Evolutionary conservation across 2,888 invertebrate species (phyloP).

Genomic region (Xanthia togata): DNA sequence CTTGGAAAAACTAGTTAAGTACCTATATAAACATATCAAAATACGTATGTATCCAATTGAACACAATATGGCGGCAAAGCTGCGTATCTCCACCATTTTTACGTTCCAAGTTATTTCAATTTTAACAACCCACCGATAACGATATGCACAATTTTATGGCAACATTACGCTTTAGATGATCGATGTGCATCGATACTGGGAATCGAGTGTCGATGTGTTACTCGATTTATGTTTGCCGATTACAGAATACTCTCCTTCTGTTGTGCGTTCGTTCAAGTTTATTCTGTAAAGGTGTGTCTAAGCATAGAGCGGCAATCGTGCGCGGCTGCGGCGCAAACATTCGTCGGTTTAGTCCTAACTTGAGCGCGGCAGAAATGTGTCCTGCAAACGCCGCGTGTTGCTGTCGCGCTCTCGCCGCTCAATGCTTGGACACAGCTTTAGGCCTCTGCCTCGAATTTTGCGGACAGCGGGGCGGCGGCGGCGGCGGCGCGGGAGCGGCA

Average conservation of each 20-base stretch:
- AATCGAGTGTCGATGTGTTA: slow-evolving; percentile 39
- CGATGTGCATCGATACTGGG: slow-evolving; percentile 45
- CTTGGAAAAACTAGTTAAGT: background rate
- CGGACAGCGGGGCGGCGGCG: no score
- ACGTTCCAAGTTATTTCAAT: slow-evolving; percentile 70
- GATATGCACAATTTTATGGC: slow-evolving; percentile 70
- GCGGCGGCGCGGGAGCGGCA: no score
- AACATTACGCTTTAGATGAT: slow-evolving; percentile 62
- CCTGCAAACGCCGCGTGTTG: no score
- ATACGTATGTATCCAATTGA: background rate
- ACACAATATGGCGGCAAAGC: slow-evolving; percentile 20
- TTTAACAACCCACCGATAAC: slow-evolving; percentile 71
- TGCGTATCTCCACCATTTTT: slow-evolving; percentile 60
- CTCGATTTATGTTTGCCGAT: slow-evolving; percentile 37
- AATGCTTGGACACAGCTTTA: no score
- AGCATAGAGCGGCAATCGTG: no score
- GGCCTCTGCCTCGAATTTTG: no score
- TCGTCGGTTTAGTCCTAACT: no score
- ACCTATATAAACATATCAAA: background rate
- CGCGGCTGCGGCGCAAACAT: no score
- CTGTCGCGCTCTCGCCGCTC: no score
- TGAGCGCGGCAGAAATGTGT: no score
- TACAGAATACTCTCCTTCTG: background rate
- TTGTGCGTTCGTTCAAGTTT: background rate
- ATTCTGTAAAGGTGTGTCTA: background rate